These are phyloP conservation scores for Rosalia funebris DNA, from an alignment of 2,888 invertebrate species.

Conservation along the genomic window DNA sequence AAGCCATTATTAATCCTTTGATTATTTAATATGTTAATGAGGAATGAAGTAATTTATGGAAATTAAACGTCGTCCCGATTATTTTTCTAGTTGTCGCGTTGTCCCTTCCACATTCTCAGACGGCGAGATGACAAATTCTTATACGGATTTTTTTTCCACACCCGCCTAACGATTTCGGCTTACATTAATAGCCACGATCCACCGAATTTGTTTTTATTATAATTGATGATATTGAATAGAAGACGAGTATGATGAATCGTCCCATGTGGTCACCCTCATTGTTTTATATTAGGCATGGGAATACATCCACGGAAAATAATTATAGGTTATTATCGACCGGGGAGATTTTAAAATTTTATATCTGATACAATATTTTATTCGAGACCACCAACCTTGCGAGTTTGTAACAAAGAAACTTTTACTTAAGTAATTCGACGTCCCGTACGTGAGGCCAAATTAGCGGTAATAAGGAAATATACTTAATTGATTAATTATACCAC, in stretches of 20 bases:
- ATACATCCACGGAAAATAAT: constrained; percentile 57
- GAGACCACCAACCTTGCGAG: constrained; percentile 58
- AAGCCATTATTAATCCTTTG: too few species aligned
- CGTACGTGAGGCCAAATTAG: constrained; percentile 40
- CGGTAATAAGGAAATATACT: constrained; percentile 44
- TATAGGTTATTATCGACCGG: constrained; percentile 57
- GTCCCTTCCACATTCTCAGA: too few species aligned
- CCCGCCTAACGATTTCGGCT: too few species aligned
- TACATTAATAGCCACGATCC: too few species aligned
- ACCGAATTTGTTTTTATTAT: too few species aligned
- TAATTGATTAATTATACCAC: constrained; percentile 41
- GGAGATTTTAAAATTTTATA: constrained; percentile 55
- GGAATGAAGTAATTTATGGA: too few species aligned
- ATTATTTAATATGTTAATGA: too few species aligned
- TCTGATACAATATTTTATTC: constrained; percentile 60
- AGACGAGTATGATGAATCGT: constrained; percentile 17
- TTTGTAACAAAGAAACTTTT: constrained; percentile 39
- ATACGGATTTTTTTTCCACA: too few species aligned
- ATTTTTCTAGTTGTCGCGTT: too few species aligned
- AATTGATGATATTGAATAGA: constrained; percentile 26
- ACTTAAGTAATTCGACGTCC: constrained; percentile 36
- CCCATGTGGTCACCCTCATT: constrained; percentile 53
- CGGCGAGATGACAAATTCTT: too few species aligned
- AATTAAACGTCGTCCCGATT: too few species aligned
- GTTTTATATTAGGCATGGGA: constrained; percentile 61